Conservation (phyloP, 2,797 vertebrate genomes). For the Pseudopleuronectes americanus region DNA sequence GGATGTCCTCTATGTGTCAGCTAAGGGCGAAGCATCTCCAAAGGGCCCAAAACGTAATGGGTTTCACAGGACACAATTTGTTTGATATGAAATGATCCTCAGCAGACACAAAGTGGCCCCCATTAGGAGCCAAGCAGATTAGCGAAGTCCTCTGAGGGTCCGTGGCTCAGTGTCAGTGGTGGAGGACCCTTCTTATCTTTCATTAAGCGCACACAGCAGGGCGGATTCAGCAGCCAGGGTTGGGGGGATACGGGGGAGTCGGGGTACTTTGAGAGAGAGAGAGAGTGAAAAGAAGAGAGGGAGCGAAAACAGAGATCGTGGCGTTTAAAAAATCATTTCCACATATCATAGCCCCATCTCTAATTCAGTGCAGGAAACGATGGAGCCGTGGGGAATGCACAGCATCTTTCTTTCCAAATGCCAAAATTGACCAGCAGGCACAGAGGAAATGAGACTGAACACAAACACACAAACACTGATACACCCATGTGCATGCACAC, state of each 20-base stretch:
- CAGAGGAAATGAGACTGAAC: conserved; percentile 78
- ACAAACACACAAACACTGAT: conserved; percentile 44
- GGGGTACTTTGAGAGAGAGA: conserved; percentile 16
- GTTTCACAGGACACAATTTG: conserved; percentile 83
- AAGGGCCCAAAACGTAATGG: conserved; percentile 81
- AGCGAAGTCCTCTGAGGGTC: conserved; percentile 87
- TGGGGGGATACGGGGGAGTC: conserved; percentile 13
- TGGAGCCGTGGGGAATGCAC: conserved; percentile 87
- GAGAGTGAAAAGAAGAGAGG: conserved; percentile 31
- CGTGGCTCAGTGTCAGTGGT: conserved; percentile 95
- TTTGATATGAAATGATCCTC: conserved; percentile 99
- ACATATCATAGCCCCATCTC: conserved; percentile 97
- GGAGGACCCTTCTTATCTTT: conserved; percentile 99
- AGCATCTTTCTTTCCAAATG: conserved; percentile 82
- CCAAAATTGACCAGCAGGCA: conserved; percentile 80
- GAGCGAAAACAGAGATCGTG: conserved; percentile 88
- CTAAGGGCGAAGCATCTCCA: conserved; percentile 80
- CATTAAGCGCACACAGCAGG: conserved; percentile 99
- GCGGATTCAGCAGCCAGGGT: conserved; percentile 71
- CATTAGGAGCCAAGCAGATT: conserved; percentile 99
- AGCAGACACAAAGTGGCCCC: conserved; percentile 97
- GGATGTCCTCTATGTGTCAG: conserved; percentile 84
- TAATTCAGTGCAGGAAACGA: conserved; percentile 94
- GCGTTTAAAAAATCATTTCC: conserved; percentile 99
- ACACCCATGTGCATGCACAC: conserved; percentile 2